phyloP scores from a whole-genome alignment of 2,797 vertebrate species.

The Chromobotia macracanthus region DNA sequence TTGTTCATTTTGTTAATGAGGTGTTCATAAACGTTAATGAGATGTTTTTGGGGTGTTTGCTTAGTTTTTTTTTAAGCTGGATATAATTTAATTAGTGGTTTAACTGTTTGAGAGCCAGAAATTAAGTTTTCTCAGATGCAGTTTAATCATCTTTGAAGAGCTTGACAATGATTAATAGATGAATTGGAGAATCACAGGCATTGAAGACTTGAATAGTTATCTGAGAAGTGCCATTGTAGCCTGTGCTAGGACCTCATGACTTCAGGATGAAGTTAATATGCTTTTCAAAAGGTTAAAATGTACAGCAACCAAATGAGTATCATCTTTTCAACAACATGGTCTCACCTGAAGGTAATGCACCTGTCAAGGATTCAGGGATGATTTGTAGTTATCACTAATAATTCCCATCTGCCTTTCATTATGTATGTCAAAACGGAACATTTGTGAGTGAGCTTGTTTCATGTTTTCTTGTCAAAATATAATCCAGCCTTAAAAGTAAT shows the following conservation, averaged over 20 bases:
- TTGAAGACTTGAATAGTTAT: background rate
- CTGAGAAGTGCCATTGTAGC: background rate
- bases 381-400: too few species aligned
- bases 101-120: background rate
- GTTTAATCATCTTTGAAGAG: background rate
- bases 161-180: slow-evolving; percentile 4
- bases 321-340: background rate
- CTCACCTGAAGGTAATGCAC: background rate
- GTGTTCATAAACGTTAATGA: background rate
- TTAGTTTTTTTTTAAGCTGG: background rate
- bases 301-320: background rate
- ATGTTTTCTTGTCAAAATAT: too few species aligned
- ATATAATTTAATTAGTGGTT: slow-evolving; percentile 1
- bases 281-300: background rate
- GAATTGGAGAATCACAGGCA: background rate
- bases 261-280: background rate
- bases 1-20: slow-evolving; percentile 1
- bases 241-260: background rate
- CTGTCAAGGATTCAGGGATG: background rate
- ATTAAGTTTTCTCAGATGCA: background rate
- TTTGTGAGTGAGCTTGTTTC: too few species aligned
- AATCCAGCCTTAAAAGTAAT: too few species aligned
- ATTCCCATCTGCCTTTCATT: too few species aligned
- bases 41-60: background rate
- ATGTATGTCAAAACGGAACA: too few species aligned